Base-by-base conservation (phyloP, 2,797 vertebrate species). In the Huso huso region DNA sequence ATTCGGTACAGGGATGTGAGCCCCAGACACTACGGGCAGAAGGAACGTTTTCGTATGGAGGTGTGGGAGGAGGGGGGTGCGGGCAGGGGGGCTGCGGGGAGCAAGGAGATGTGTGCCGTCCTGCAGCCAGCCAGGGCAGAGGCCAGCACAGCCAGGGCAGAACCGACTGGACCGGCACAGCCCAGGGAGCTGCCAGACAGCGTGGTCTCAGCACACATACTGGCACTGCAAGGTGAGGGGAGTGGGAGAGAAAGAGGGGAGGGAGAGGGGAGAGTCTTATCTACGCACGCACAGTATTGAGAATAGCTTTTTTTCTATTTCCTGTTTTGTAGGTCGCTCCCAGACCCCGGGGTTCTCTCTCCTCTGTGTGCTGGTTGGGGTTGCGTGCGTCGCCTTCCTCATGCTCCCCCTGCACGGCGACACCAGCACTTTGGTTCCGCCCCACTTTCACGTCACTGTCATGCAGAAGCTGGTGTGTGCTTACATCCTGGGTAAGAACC, bases 381-480 rank as follows among this genome's bases (percentile, higher is more conserved):
- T 80, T 53, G 64, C 82, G 66, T 87, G 85, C 12, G 78, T 90
- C 71, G 57, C 81, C 6, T 79, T 86, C 73, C 78, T 90, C 69
- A 81, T 88, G 76, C 81, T 90, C 18, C 89, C 87, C 0, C 78
- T 86, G 13, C 82, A 86, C 62, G 76, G 75, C 0, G 83, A 89
- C 23, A 77, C 72, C 1, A 75, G 75, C 66, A 77, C 79, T 48
- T 67, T 86, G 68, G 82, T 90, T 71, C 83, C 86, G 51, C 74
- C 65, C 18, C 75, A 80, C 71, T 76, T 88, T 57, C 86, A 86
- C 0, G 83, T 89, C 63, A 84, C 86, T n/a, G 73, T 86, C 68
- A 82, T 81, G 71, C 89, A 89, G 71, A 91, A 89, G 37, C 80
- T 90, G 70, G 87, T 84, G 50, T 80, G 82, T n/a, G 83, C 86